Conservation (phyloP, 2,113 vertebrate species). For the Malurus alboscapulatus region DNA sequence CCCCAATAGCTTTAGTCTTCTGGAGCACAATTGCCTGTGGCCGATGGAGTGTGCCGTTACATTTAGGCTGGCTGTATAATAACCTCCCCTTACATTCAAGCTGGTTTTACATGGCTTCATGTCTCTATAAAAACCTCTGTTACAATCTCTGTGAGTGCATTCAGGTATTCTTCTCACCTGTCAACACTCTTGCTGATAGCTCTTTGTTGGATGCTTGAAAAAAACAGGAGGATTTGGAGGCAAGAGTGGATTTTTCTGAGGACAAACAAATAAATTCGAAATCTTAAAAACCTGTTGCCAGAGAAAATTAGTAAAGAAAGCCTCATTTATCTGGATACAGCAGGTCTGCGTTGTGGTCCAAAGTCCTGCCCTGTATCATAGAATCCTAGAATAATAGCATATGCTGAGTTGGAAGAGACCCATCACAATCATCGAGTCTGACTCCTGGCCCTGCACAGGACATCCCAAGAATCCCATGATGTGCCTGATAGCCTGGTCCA, state of each 20-base stretch:
- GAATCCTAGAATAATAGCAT: not conserved
- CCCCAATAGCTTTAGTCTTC: not conserved
- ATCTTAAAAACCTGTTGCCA: not conserved
- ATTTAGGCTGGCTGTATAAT: not conserved
- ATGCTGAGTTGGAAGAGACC: not conserved
- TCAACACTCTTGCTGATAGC: not conserved
- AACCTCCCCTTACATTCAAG: not conserved
- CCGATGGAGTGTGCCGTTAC: not conserved
- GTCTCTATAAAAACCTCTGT: not conserved
- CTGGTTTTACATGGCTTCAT: not conserved
- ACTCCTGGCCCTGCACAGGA: not conserved
- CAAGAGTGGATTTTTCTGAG: not conserved
- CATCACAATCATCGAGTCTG: fast-evolving
- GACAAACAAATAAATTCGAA: not conserved
- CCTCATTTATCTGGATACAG: not conserved
- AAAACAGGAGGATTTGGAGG: not conserved
- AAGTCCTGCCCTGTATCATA: conserved; percentile 11
- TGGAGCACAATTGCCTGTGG: not conserved
- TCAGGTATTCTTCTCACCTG: not conserved
- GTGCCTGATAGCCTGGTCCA: not conserved
- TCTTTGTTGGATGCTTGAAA: not conserved
- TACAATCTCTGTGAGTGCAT: not conserved
- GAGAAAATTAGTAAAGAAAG: not conserved
- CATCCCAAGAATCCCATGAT: not conserved
- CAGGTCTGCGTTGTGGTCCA: not conserved